Percentiles rank a stretch among this genome's conserved stretches.
Evolutionary conservation across 2,888 invertebrate species (phyloP).

Genomic region (Caenorhabditis macrosperma): DNA sequence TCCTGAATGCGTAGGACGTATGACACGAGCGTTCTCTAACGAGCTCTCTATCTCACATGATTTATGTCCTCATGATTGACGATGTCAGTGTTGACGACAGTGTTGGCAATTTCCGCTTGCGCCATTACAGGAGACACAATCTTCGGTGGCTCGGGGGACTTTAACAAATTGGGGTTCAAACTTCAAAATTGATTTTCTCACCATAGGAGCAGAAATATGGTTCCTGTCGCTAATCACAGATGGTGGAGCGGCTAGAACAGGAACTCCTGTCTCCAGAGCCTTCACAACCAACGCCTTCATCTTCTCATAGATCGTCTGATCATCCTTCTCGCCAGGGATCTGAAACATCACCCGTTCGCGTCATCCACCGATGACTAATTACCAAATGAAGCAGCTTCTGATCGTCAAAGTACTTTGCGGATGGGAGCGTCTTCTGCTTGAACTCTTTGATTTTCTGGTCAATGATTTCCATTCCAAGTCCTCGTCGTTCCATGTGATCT

Average conservation of each 20-base stretch:
- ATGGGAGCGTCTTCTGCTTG: conserved; percentile 80
- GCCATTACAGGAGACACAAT: conserved; percentile 38
- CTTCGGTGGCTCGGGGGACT: conserved; percentile 9
- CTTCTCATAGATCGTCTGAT: conserved; percentile 75
- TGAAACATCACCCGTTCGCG: too few relatives aligned
- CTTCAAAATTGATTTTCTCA: neutral
- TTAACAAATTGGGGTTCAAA: neutral
- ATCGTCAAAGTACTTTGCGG: conserved; percentile 80
- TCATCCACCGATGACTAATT: too few relatives aligned
- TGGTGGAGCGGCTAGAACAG: conserved; percentile 31
- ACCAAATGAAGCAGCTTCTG: conserved; percentile 79
- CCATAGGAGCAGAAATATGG: conserved; percentile 21
- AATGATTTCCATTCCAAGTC: conserved; percentile 71
- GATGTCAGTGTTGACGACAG: conserved; percentile 21
- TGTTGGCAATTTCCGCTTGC: conserved; percentile 35
- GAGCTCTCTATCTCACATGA: conserved; percentile 13
- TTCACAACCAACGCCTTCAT: conserved; percentile 74
- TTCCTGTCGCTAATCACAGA: conserved; percentile 7
- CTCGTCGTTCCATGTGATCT: conserved; percentile 77
- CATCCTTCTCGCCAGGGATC: conserved; percentile 80
- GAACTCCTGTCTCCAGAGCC: conserved; percentile 73
- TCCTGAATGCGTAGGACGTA: conserved; percentile 12
- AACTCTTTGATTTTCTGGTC: conserved; percentile 76
- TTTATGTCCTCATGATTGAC: conserved; percentile 40
- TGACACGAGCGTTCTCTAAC: too few relatives aligned